These are phyloP conservation scores for Diorhabda carinulata DNA, from an alignment of 1,140 invertebrate genomes.

Conservation along the genomic window DNA sequence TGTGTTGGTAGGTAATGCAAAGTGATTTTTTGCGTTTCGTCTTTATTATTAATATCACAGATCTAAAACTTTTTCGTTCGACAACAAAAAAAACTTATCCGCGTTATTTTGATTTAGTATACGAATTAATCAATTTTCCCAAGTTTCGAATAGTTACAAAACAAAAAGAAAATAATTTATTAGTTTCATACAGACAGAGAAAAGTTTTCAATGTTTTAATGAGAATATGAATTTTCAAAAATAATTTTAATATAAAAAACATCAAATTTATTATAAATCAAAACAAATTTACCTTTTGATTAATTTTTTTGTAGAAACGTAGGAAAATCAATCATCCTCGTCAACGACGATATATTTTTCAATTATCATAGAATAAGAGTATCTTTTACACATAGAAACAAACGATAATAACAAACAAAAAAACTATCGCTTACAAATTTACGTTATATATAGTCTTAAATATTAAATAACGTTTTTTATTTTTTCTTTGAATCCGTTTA, in stretches of 20 bases:
- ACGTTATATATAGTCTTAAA: constrained; percentile 9
- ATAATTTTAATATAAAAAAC: too few species aligned
- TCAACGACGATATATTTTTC: neutral
- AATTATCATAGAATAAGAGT: neutral
- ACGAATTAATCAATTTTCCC: too few species aligned
- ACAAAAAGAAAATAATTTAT: too few species aligned
- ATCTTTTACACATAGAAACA: neutral
- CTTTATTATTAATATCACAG: neutral
- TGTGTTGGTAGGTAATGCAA: neutral
- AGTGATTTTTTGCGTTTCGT: neutral
- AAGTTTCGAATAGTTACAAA: too few species aligned
- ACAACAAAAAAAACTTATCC: constrained; percentile 4
- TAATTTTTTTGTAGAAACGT: neutral
- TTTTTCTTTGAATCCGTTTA: constrained; percentile 10
- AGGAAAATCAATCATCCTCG: neutral
- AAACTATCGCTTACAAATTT: neutral
- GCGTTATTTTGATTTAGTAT: neutral
- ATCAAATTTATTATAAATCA: neutral
- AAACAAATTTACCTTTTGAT: neutral
- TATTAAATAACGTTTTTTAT: constrained; percentile 20
- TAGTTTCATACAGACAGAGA: too few species aligned
- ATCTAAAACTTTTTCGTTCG: neutral
- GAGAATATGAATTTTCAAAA: too few species aligned
- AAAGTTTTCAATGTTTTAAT: too few species aligned
- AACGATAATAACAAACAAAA: constrained; percentile 1